Evolutionary conservation across 1,140 invertebrate genomes (phyloP).

Genomic region (Drosophila ogumai): DNA sequence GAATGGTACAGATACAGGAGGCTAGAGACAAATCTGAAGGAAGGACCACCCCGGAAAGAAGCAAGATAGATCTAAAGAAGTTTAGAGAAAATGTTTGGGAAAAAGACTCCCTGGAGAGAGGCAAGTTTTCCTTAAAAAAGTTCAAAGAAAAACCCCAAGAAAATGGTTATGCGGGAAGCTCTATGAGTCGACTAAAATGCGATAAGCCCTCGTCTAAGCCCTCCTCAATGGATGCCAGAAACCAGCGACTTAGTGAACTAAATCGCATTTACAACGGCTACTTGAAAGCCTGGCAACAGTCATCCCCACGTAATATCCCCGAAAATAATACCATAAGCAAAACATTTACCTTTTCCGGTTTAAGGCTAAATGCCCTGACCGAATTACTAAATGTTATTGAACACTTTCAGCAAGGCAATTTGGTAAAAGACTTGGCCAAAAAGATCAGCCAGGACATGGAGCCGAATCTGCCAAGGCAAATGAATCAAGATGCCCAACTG

Average conservation of each 20-base stretch:
- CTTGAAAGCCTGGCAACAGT: constrained; percentile 26
- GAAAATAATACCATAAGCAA: not conserved
- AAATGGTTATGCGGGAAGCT: not conserved
- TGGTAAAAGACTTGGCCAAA: constrained; percentile 50
- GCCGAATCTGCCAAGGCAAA: constrained; percentile 13
- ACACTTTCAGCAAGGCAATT: constrained; percentile 31
- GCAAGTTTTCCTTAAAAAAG: not conserved
- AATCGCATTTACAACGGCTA: constrained; percentile 48
- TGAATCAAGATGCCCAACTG: constrained; percentile 15
- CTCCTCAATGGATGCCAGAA: not conserved
- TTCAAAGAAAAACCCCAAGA: not conserved
- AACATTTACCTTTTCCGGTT: not conserved
- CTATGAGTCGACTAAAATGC: constrained; percentile 18
- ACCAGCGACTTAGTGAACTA: constrained; percentile 19
- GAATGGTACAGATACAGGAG: not conserved
- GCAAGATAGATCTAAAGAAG: not conserved
- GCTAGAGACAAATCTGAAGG: not conserved
- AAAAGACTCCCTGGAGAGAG: not conserved
- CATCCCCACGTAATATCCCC: not conserved
- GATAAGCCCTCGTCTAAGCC: not conserved
- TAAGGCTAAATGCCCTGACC: constrained; percentile 36
- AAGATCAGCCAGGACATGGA: constrained; percentile 49
- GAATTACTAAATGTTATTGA: constrained; percentile 52
- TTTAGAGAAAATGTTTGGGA: not conserved
- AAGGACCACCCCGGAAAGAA: not conserved